A percentile compares a stretch with the other conserved stretches of the same genome.
Conservation (phyloP, 2,113 vertebrate species). For the Rousettus leschenaultii region DNA sequence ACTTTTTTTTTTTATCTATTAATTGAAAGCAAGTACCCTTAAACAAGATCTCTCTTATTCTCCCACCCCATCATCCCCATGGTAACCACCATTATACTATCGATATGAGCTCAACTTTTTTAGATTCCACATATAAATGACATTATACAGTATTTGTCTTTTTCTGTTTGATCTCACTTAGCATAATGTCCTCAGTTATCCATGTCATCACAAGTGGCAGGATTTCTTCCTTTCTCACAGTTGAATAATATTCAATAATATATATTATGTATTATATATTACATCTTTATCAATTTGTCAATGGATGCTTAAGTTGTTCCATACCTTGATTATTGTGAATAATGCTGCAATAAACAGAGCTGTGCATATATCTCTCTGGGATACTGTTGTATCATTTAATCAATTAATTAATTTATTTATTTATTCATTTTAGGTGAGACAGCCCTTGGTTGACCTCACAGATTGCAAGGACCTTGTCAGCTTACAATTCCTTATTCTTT, state of each 20-base stretch:
- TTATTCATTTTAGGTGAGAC: no score
- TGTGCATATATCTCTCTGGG: background rate
- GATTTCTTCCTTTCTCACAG: background rate
- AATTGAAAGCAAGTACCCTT: background rate
- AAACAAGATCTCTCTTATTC: background rate
- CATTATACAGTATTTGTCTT: background rate
- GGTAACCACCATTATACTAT: background rate
- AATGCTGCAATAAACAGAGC: background rate
- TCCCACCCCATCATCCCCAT: background rate
- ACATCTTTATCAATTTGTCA: background rate
- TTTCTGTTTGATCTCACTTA: background rate
- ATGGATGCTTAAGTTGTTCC: background rate
- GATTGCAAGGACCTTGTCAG: no score
- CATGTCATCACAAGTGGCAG: background rate
- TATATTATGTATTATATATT: background rate
- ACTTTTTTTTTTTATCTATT: background rate
- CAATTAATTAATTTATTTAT: no score
- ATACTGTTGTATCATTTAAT: background rate
- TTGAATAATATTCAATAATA: background rate
- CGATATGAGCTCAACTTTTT: background rate
- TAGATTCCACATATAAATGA: background rate
- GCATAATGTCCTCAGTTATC: background rate
- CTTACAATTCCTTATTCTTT: no score
- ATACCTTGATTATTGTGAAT: background rate
- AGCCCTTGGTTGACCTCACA: no score